phyloP scores from a whole-genome alignment of 2,888 invertebrate species.

The Tipula helvola region DNA sequence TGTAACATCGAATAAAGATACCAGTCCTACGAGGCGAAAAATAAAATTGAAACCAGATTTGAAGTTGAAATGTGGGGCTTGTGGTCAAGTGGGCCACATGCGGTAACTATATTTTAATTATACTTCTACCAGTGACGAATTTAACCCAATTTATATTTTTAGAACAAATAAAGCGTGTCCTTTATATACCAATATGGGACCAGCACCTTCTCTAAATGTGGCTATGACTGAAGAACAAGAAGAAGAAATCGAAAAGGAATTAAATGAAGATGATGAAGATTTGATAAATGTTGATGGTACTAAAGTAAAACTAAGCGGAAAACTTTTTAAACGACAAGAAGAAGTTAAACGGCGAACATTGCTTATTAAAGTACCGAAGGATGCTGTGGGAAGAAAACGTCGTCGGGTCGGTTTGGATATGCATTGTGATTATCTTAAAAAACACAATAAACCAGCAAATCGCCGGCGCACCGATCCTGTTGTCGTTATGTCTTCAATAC shows the following conservation, averaged over 20 bases:
- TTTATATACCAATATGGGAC: slow-evolving; percentile 61
- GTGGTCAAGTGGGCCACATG: slow-evolving; percentile 54
- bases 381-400: slow-evolving; percentile 51
- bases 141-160: neutral
- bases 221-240: slow-evolving; percentile 75
- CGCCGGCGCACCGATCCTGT: slow-evolving; percentile 90
- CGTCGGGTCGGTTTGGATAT: slow-evolving; percentile 51
- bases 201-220: slow-evolving; percentile 49
- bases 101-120: slow-evolving; percentile 15
- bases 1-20: slow-evolving; percentile 32
- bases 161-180: slow-evolving; percentile 97
- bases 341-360: slow-evolving; percentile 73
- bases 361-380: slow-evolving; percentile 65
- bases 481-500: slow-evolving; percentile 81
- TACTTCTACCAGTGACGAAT: slow-evolving; percentile 12
- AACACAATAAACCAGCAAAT: slow-evolving; percentile 71
- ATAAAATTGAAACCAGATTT: slow-evolving; percentile 80
- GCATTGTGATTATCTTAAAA: slow-evolving; percentile 82
- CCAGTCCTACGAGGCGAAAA: slow-evolving; percentile 59
- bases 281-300: slow-evolving; percentile 90
- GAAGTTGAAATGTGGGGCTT: slow-evolving; percentile 92
- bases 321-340: slow-evolving; percentile 75
- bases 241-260: slow-evolving; percentile 63
- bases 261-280: slow-evolving; percentile 70
- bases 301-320: slow-evolving; percentile 80